Conservation (phyloP, 2,888 invertebrate genomes). For the Notocelia uddmanniana region DNA sequence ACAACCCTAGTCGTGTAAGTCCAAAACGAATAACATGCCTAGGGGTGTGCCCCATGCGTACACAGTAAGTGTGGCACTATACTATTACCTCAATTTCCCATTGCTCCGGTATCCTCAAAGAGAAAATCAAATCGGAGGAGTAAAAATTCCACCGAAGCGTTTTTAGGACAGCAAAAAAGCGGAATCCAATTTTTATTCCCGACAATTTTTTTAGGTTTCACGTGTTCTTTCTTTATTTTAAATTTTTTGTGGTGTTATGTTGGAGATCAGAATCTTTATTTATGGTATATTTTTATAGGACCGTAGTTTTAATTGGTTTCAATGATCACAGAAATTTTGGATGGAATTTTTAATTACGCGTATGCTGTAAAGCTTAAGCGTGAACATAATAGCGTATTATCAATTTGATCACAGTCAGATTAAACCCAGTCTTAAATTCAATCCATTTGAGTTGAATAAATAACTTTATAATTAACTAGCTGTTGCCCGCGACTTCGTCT, state of each 20-base stretch:
- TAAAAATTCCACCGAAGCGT: neutral
- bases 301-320: neutral
- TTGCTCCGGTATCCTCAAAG: conserved; percentile 1
- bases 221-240: neutral
- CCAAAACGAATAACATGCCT: too few relatives aligned
- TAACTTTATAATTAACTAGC: too few relatives aligned
- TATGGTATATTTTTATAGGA: neutral
- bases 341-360: neutral
- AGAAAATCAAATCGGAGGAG: neutral
- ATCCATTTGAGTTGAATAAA: too few relatives aligned
- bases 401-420: too few relatives aligned
- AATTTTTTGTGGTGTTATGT: neutral
- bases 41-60: conserved; percentile 7
- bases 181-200: neutral
- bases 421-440: too few relatives aligned
- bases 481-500: too few relatives aligned
- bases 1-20: neutral
- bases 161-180: conserved; percentile 1
- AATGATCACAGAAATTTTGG: neutral
- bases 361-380: too few relatives aligned
- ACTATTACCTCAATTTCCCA: conserved; percentile 5
- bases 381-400: too few relatives aligned
- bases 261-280: neutral
- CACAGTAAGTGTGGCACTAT: conserved; percentile 18
- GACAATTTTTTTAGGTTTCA: neutral